Conservation (phyloP, 2,113 vertebrate genomes). For the Platysternon megacephalum region DNA sequence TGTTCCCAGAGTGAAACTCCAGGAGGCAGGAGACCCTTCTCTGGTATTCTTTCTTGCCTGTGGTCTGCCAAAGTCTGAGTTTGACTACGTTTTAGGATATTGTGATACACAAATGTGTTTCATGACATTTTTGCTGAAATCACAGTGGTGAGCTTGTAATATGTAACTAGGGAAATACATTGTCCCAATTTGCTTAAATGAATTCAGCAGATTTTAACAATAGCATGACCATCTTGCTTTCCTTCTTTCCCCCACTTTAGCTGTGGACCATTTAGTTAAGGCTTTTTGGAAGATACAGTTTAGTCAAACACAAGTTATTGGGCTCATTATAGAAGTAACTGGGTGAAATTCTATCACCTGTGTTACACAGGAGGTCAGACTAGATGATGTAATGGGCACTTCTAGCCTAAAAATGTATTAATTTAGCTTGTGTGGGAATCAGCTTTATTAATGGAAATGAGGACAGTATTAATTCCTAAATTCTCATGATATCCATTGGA, state of each 20-base stretch:
- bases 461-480: background rate
- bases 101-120: fast-evolving
- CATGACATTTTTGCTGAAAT: background rate
- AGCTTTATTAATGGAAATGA: background rate
- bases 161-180: background rate
- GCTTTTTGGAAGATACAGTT: background rate
- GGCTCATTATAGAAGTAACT: background rate
- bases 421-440: background rate
- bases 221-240: fast-evolving
- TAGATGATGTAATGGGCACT: background rate
- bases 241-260: background rate
- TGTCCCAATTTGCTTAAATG: background rate
- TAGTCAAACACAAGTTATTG: background rate
- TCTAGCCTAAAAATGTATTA: background rate
- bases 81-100: background rate
- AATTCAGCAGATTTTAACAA: background rate
- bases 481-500: background rate
- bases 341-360: background rate
- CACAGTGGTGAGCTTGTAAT: background rate
- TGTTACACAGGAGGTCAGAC: background rate
- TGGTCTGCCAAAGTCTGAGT: background rate
- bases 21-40: background rate
- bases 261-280: background rate
- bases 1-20: background rate
- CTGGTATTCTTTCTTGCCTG: fast-evolving